Conservation (phyloP, 2,797 vertebrate genomes). For the Tokudaia muenninki region DNA sequence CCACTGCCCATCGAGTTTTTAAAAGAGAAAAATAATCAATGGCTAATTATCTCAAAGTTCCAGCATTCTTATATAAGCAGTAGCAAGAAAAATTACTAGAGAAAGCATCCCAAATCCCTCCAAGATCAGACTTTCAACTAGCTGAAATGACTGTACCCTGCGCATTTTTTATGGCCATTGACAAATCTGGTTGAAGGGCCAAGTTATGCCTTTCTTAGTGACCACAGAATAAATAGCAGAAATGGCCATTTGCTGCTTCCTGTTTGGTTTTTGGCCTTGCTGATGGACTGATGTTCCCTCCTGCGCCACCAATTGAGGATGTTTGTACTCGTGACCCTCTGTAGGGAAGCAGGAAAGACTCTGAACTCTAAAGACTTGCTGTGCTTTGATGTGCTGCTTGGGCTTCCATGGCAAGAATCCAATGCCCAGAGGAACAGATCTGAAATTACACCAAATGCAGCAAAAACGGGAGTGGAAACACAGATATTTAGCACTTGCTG, state of each 20-base stretch:
- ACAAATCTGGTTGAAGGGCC: constrained; percentile 47
- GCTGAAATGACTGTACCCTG: constrained; percentile 7
- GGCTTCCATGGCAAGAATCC: neutral
- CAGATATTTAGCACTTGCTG: neutral
- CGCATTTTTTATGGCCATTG: neutral
- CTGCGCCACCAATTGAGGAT: constrained; percentile 56
- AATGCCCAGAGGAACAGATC: neutral
- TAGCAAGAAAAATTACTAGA: constrained; percentile 34
- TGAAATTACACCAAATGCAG: neutral
- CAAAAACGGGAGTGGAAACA: neutral
- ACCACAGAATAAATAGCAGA: constrained; percentile 64
- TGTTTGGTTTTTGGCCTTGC: constrained; percentile 64
- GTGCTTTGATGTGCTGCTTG: constrained; percentile 58
- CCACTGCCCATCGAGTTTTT: neutral
- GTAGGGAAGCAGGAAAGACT: constrained; percentile 72
- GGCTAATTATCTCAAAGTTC: constrained; percentile 23
- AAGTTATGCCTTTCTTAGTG: constrained; percentile 3
- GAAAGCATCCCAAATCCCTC: constrained; percentile 30
- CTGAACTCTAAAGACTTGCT: constrained; percentile 60
- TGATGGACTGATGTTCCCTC: constrained; percentile 28
- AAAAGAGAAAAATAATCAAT: neutral
- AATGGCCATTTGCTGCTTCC: constrained; percentile 49
- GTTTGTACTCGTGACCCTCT: constrained; percentile 71
- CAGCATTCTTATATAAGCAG: constrained; percentile 17
- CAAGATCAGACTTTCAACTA: neutral